Conservation (phyloP, 2,888 invertebrate species). For the Cephonodes hylas region DNA sequence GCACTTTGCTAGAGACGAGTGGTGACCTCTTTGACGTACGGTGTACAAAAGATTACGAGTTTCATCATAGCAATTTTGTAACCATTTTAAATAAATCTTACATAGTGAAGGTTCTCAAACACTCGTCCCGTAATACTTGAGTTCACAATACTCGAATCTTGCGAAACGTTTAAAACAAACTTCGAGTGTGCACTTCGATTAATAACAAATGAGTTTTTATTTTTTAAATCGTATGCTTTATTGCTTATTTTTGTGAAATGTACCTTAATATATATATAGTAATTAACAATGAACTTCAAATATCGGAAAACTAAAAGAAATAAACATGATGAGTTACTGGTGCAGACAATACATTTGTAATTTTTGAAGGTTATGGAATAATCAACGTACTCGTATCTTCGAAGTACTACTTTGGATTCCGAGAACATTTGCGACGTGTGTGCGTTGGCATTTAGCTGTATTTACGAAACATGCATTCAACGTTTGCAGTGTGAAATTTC, state of each 20-base stretch:
- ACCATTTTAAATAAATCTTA: conserved; percentile 40
- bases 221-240: neutral
- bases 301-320: neutral
- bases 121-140: conserved; percentile 29
- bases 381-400: conserved; percentile 23
- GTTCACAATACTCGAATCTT: conserved; percentile 33
- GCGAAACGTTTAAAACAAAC: neutral
- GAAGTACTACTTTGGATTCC: conserved; percentile 25
- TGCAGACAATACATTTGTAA: conserved; percentile 10
- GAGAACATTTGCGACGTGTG: conserved; percentile 42
- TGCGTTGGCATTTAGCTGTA: conserved; percentile 63
- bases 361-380: conserved; percentile 34
- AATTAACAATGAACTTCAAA: neutral
- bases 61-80: conserved; percentile 39
- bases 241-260: neutral
- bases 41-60: conserved; percentile 27
- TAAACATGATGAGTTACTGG: neutral
- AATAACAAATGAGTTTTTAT: neutral
- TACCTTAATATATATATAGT: neutral
- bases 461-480: conserved; percentile 59
- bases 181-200: neutral
- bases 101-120: conserved; percentile 48
- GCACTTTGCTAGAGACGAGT: conserved; percentile 24
- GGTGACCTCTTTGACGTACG: conserved; percentile 28
- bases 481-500: conserved; percentile 48